Evolutionary conservation across 2,888 invertebrate genomes (phyloP), one percentile per base, ranked within the genome.

Genomic region (Ashinkailepas kermadecensis): DNA sequence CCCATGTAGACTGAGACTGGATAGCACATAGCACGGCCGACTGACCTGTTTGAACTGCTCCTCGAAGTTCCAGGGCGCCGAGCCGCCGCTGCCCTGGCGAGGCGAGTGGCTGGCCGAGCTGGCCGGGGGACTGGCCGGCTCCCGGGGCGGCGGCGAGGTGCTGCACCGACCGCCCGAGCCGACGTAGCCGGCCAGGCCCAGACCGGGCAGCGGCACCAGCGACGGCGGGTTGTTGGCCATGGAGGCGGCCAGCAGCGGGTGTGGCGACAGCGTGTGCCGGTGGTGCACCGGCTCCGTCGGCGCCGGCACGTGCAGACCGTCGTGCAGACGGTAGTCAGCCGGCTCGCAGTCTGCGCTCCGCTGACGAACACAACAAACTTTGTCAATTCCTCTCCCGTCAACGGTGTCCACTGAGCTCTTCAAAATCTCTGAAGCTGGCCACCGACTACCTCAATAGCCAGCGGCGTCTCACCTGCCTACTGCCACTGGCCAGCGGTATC

Each of bases 1-100:
- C 39, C 39, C 39, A 39, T 39, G 39, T 39, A 39, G 39, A 39
- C 39, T 39, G 39, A 39, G 39, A 39, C 39, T 39, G 39, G 39
- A 39, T 4, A 39, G 39, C 39, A 4, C 39, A 1, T 1, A 39
- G 39, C 39, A 39, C 39, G 1, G 39, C 39, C 39, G 39, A 57
- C 79, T 59, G 25, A 79, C 79, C 79, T 79, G 79, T 23, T 79
- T 79, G 58, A 79, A 79, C 58, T 79, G 79, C n/a, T 79, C 79
- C 79, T 79, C 79, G 79, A 15, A 79, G 58, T 79, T 79, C 79
- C 79, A 79, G 79, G 79, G 8, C 15, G 58, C 79, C 13, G 58
- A 58, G 13, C 12, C 11, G n/a, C n/a, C 58, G 23, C n/a, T 9
- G n/a, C 13, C 58, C 25, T 57, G 58, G 12, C 59, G 23, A 15